phyloP scores from a whole-genome alignment of 2,797 vertebrate genomes.

The Schizopygopsis pylzovi region DNA sequence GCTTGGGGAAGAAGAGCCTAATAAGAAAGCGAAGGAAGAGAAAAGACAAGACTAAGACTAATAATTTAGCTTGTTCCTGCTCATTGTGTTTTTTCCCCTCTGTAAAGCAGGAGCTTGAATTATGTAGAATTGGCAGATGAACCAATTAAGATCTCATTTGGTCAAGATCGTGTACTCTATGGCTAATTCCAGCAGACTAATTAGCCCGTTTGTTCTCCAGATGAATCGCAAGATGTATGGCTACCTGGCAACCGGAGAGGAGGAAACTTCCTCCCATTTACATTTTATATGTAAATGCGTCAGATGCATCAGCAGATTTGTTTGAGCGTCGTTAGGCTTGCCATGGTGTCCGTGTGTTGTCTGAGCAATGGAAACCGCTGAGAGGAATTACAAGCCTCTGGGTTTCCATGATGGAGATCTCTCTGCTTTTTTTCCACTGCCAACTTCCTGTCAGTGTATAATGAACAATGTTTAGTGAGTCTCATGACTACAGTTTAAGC shows the following conservation, averaged over 20 bases:
- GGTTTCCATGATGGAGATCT: slow-evolving; percentile 33
- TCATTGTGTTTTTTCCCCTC: slow-evolving; percentile 58
- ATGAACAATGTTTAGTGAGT: slow-evolving; percentile 72
- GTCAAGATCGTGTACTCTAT: slow-evolving; percentile 56
- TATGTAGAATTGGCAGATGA: slow-evolving; percentile 65
- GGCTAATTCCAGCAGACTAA: slow-evolving; percentile 61
- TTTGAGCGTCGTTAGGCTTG: slow-evolving; percentile 33
- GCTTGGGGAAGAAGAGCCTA: slow-evolving; percentile 59
- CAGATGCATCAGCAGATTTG: slow-evolving; percentile 38
- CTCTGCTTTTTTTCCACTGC: slow-evolving; percentile 55
- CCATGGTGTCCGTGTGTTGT: neutral
- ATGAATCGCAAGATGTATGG: slow-evolving; percentile 56
- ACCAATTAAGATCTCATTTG: slow-evolving; percentile 61
- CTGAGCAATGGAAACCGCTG: neutral
- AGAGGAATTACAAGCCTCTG: slow-evolving; percentile 30
- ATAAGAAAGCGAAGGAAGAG: slow-evolving; percentile 69
- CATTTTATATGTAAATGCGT: slow-evolving; percentile 11
- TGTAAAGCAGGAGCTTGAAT: slow-evolving; percentile 64
- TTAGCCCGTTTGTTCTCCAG: slow-evolving; percentile 62
- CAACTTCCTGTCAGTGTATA: slow-evolving; percentile 56
- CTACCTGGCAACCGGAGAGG: slow-evolving; percentile 47
- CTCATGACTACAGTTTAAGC: slow-evolving; percentile 67
- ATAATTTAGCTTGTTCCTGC: slow-evolving; percentile 58
- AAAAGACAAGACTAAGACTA: slow-evolving; percentile 41
- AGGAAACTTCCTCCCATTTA: slow-evolving; percentile 11